phyloP scores from a whole-genome alignment of 2,888 invertebrate genomes.

The Nowickia ferox region DNA sequence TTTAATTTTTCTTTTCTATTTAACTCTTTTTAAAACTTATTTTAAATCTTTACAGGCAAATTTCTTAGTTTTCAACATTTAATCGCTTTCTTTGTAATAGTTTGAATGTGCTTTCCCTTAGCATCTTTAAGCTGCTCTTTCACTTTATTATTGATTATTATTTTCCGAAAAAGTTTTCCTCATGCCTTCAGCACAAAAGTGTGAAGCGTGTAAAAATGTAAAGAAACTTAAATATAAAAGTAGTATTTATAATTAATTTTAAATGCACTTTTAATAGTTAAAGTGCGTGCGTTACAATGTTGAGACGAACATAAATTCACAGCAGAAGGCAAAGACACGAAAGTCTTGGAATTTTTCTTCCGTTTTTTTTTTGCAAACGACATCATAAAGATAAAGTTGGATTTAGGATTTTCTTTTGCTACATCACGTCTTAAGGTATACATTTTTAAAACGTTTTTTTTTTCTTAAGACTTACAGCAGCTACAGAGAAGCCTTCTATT shows the following conservation, averaged over 20 bases:
- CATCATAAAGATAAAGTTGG: slow-evolving; percentile 21
- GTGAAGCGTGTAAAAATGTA: slow-evolving; percentile 15
- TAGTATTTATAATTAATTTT: slow-evolving; percentile 74
- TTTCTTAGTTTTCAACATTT: slow-evolving; percentile 21
- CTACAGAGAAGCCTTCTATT: not conserved
- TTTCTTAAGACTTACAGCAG: not conserved
- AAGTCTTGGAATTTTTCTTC: slow-evolving; percentile 17
- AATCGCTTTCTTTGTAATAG: not conserved
- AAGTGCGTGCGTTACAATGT: slow-evolving; percentile 60
- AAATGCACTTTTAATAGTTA: slow-evolving; percentile 73
- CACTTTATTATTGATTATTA: slow-evolving; percentile 56
- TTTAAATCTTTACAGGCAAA: not conserved
- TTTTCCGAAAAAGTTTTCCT: slow-evolving; percentile 5
- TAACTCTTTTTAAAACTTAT: not conserved
- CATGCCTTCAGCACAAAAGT: not conserved
- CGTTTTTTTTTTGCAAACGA: not conserved
- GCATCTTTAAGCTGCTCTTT: slow-evolving; percentile 1
- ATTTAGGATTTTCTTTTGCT: slow-evolving; percentile 32
- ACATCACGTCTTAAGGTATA: slow-evolving; percentile 40
- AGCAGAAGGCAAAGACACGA: not conserved
- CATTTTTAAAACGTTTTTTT: slow-evolving; percentile 47
- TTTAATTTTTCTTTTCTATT: not conserved
- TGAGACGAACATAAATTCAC: slow-evolving; percentile 32
- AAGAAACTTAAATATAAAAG: slow-evolving; percentile 54
- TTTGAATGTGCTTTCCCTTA: not conserved